These are phyloP conservation scores for Falco naumanni DNA, from an alignment of 2,797 vertebrate species.

Conservation along the genomic window DNA sequence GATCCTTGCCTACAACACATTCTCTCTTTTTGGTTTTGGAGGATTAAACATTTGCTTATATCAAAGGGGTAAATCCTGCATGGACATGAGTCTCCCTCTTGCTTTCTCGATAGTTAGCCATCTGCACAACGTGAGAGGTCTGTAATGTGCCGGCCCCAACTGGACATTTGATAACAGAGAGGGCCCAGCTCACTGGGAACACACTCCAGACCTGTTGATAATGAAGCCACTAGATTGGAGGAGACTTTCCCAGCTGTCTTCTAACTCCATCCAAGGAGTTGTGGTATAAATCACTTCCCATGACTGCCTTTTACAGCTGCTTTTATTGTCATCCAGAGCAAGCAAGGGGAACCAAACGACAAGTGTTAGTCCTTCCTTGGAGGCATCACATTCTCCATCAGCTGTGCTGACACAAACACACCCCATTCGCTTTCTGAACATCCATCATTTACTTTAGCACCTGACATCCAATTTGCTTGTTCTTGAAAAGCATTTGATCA, in stretches of 20 bases:
- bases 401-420: neutral
- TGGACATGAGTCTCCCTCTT: neutral
- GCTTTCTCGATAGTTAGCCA: neutral
- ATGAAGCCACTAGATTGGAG: neutral
- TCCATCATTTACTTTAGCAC: neutral
- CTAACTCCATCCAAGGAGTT: neutral
- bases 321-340: neutral
- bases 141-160: neutral
- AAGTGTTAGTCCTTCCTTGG: neutral
- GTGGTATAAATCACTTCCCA: neutral
- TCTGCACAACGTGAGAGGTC: rapidly evolving
- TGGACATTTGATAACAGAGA: neutral
- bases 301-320: neutral
- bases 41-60: neutral
- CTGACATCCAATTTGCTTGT: neutral
- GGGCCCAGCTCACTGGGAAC: neutral
- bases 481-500: neutral
- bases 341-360: neutral
- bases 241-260: neutral
- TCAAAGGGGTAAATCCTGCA: neutral
- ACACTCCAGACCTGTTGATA: neutral
- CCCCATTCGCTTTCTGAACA: neutral
- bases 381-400: neutral
- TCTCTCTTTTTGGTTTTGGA: neutral
- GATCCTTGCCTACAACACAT: neutral